Percentiles rank a stretch among this genome's conserved stretches.
Evolutionary conservation across 2,113 vertebrate species (phyloP).

Genomic region (Pimephales promelas): DNA sequence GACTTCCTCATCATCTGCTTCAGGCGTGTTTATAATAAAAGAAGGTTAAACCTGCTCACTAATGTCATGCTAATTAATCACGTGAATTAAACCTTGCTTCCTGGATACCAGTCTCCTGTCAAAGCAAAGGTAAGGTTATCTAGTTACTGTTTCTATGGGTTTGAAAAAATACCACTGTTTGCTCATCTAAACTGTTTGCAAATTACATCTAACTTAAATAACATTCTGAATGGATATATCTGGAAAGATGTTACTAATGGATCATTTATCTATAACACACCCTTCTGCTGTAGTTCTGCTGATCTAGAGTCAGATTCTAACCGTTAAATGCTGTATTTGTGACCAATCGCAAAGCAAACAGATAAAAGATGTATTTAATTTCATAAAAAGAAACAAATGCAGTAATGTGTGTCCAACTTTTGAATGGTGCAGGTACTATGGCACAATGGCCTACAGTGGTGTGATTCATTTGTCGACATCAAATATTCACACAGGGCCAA

Average conservation of each 20-base stretch:
- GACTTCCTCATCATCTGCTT: constrained; percentile 9
- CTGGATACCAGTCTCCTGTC: constrained; percentile 24
- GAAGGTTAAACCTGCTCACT: constrained; percentile 25
- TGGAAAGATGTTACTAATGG: neutral
- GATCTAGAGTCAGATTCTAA: neutral
- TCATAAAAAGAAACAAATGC: too few relatives aligned
- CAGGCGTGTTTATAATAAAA: constrained; percentile 9
- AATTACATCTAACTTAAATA: neutral
- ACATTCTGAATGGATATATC: neutral
- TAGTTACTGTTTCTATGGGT: neutral
- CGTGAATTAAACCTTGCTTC: constrained; percentile 6
- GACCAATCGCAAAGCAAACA: too few relatives aligned
- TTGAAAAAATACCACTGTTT: neutral
- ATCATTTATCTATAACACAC: neutral
- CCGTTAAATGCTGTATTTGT: neutral
- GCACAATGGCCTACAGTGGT: neutral
- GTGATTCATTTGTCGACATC: neutral
- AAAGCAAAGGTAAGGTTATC: constrained; percentile 6
- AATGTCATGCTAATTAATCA: constrained; percentile 36
- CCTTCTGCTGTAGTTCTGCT: neutral
- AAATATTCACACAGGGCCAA: neutral
- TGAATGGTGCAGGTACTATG: too few relatives aligned
- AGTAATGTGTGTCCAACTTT: too few relatives aligned
- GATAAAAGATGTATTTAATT: too few relatives aligned
- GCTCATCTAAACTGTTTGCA: neutral